Evolutionary conservation across 1,140 invertebrate genomes (phyloP).

Genomic region (Drosophila asahinai): DNA sequence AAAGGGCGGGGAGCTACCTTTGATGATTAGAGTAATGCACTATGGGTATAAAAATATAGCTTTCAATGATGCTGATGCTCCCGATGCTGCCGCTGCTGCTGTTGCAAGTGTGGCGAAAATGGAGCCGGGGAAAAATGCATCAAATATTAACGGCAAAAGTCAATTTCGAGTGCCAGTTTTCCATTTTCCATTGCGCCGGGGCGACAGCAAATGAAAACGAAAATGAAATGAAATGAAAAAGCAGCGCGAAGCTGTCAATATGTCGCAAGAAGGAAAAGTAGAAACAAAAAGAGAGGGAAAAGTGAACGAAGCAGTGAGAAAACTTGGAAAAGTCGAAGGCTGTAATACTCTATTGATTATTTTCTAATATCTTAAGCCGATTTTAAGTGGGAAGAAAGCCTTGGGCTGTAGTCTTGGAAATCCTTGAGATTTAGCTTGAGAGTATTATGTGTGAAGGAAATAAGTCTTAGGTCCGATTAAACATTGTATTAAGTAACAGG

Average conservation of each 20-base stretch:
- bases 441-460: not conserved
- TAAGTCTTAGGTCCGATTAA: no score
- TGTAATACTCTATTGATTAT: constrained; percentile 4
- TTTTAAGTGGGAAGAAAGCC: not conserved
- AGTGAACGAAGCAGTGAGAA: not conserved
- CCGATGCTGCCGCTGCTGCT: not conserved
- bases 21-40: constrained; percentile 80
- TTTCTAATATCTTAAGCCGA: constrained; percentile 6
- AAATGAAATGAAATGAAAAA: constrained; percentile 52
- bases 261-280: constrained; percentile 39
- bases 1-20: constrained; percentile 11
- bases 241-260: constrained; percentile 60
- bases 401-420: not conserved
- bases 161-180: constrained; percentile 55
- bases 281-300: constrained; percentile 1
- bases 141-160: constrained; percentile 67
- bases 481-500: no score
- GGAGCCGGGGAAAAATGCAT: constrained; percentile 15
- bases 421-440: not conserved
- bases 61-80: not conserved
- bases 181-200: constrained; percentile 14
- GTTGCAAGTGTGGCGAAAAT: constrained; percentile 19
- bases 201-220: constrained; percentile 33
- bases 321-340: not conserved
- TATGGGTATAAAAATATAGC: constrained; percentile 53